These are phyloP conservation scores for Abscondita cerata DNA, from an alignment of 2,888 invertebrate species.

Conservation along the genomic window DNA sequence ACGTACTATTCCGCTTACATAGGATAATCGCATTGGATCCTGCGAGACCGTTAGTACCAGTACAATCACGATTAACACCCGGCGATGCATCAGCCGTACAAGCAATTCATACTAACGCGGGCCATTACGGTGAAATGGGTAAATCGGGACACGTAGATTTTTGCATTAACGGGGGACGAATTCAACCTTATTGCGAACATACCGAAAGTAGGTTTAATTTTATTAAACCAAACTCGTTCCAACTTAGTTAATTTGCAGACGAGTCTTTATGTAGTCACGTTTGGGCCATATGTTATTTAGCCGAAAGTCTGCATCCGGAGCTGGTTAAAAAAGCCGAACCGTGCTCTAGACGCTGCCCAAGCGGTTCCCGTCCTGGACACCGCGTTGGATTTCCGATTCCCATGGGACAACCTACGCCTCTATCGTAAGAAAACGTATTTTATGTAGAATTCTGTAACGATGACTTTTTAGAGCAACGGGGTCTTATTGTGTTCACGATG, in stretches of 20 bases:
- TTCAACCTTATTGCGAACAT: conserved; percentile 78
- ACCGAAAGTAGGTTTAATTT: conserved; percentile 65
- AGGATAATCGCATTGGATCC: conserved; percentile 78
- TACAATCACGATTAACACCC: conserved; percentile 70
- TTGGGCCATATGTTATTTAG: conserved; percentile 81
- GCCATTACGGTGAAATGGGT: conserved; percentile 78
- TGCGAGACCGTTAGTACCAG: conserved; percentile 74
- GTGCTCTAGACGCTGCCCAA: conserved; percentile 76
- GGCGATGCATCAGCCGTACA: conserved; percentile 81
- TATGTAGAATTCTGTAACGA: conserved; percentile 1
- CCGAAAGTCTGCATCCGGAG: conserved; percentile 71
- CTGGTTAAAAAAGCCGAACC: conserved; percentile 68
- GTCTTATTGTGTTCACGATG: conserved; percentile 72
- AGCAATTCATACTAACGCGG: conserved; percentile 81
- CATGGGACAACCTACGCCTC: conserved; percentile 76
- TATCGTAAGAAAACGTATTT: conserved; percentile 61
- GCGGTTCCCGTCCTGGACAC: conserved; percentile 65
- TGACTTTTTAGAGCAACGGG: conserved; percentile 65
- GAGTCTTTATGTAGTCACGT: conserved; percentile 81
- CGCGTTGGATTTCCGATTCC: conserved; percentile 65
- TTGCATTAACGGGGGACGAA: conserved; percentile 79
- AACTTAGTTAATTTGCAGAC: conserved; percentile 53
- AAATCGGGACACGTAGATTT: conserved; percentile 79
- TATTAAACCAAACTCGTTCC: neutral
- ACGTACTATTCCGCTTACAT: conserved; percentile 74